phyloP scores from a whole-genome alignment of 2,888 invertebrate genomes.

The Drosophila nr. perissopoda region DNA sequence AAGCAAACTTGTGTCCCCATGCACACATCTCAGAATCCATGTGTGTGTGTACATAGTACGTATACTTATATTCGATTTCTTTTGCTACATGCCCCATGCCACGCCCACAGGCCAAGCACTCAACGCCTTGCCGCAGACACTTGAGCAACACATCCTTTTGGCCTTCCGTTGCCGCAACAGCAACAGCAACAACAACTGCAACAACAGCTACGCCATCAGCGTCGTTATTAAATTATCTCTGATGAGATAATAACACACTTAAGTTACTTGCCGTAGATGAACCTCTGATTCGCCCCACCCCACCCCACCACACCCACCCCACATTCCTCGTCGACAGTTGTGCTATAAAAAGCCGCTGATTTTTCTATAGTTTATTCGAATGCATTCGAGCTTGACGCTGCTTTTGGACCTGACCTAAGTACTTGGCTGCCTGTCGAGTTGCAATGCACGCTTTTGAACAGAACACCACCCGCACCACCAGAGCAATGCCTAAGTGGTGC shows the following conservation, averaged over 20 bases:
- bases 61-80: conserved; percentile 29
- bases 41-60: neutral
- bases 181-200: conserved; percentile 29
- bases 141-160: conserved; percentile 52
- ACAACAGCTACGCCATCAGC: conserved; percentile 39
- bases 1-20: conserved; percentile 11
- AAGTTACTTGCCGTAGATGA: conserved; percentile 58
- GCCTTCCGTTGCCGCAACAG: conserved; percentile 62
- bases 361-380: conserved; percentile 80
- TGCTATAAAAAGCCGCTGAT: conserved; percentile 78
- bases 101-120: conserved; percentile 23
- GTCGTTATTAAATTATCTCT: conserved; percentile 83
- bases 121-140: conserved; percentile 48
- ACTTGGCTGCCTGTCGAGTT: conserved; percentile 50
- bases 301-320: neutral
- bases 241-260: conserved; percentile 83
- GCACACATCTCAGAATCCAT: neutral
- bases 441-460: conserved; percentile 55
- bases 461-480: conserved; percentile 18
- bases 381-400: conserved; percentile 70
- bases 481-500: conserved; percentile 63
- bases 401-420: conserved; percentile 70
- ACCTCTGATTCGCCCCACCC: neutral
- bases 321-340: neutral
- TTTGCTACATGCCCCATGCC: conserved; percentile 25